Evolutionary conservation across 2,888 invertebrate genomes (phyloP), one percentile per base, ranked within the genome.

Genomic region (Dysmachus trigonus): DNA sequence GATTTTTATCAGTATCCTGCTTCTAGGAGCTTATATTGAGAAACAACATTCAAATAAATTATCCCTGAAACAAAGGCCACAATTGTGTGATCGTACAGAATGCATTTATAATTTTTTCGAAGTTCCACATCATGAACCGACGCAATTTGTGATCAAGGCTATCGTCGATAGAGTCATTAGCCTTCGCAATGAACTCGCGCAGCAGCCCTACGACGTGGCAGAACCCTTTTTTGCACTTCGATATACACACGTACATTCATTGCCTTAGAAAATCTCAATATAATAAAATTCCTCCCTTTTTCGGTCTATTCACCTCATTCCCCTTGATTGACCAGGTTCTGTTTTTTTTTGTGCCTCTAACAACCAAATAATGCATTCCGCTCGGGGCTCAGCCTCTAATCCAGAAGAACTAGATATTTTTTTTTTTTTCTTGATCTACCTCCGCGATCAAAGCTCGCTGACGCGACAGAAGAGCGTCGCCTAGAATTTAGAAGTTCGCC

Each of bases 301-400:
- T 62, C 27, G 62, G 62, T 62, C 62, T 62, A 62, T 62, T 62
- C 62, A 62, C 62, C 7, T 62, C 18, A 62, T 77, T 47, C 77
- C 77, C 47, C 77, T 77, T 47, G 77, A 77, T 77, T 62, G 62
- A 62, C 62, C 77, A 51, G 47, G 47, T 77, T 77, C 30, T 6
- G 15, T 27, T 77, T 35, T 76, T 35, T 76, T 47, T 51, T 76
- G 35, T 35, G 6, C 51, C 47, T 47, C 47, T 47, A 77, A 77
- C 38, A 41, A 77, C 47, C 47, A 30, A 77, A 77, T 77, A 77
- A 77, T 77, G 77, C 77, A 77, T 77, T 47, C 77, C 47, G 53
- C 53, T 22, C 53, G 18, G 8, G 18, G 7, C 62, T 62, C 27
- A 18, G 18, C 10, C 62, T 18, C 62, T 62, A 62, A 62, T 62